These are phyloP conservation scores for Spodoptera littoralis DNA, from an alignment of 2,888 invertebrate species.

Conservation along the genomic window DNA sequence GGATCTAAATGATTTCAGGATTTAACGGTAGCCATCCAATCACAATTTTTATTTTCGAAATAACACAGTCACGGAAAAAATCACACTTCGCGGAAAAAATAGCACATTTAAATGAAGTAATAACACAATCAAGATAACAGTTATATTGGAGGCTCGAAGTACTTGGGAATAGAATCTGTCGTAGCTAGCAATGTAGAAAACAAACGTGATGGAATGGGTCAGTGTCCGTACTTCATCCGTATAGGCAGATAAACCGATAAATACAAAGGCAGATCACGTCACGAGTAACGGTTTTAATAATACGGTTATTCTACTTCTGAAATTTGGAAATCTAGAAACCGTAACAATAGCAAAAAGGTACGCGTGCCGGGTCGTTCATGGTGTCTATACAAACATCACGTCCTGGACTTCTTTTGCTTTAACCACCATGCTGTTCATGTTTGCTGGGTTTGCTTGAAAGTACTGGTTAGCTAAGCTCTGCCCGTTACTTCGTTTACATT, in stretches of 20 bases:
- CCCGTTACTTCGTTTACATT: too few species aligned
- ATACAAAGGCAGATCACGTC: conserved; percentile 57
- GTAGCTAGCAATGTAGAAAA: conserved; percentile 41
- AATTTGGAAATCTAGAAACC: conserved; percentile 71
- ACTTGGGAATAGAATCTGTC: conserved; percentile 7
- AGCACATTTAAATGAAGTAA: too few species aligned
- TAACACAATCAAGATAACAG: too few species aligned
- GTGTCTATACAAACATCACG: conserved; percentile 72
- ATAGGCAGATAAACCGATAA: conserved; percentile 47
- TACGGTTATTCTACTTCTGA: conserved; percentile 65
- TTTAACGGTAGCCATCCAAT: too few species aligned
- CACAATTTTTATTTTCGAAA: too few species aligned
- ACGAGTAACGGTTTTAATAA: conserved; percentile 62
- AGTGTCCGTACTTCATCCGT: conserved; percentile 15
- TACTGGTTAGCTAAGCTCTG: too few species aligned
- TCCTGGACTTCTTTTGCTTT: conserved; percentile 44
- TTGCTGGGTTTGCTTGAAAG: conserved; percentile 8
- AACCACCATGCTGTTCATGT: conserved; percentile 15
- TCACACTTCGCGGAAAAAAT: too few species aligned
- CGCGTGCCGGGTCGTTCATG: conserved; percentile 75
- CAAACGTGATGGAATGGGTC: conserved; percentile 51
- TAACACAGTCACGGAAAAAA: too few species aligned
- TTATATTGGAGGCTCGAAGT: too few species aligned
- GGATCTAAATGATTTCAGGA: too few species aligned
- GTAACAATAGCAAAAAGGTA: conserved; percentile 69